These are phyloP conservation scores for Hemistola chrysoprasaria DNA, from an alignment of 2,888 invertebrate species.

Conservation along the genomic window DNA sequence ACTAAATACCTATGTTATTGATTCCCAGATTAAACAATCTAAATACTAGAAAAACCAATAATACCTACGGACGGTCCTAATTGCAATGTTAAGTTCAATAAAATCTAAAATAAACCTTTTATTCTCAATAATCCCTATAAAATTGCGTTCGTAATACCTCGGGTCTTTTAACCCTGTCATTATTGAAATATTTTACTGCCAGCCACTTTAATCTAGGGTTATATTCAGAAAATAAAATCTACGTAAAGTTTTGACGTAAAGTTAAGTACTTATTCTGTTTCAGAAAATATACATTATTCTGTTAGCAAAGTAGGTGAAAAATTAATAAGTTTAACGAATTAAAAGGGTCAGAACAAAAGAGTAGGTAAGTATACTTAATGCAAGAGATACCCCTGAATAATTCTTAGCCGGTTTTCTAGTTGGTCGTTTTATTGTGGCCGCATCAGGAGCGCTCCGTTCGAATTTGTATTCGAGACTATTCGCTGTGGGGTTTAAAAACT, in stretches of 20 bases:
- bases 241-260: no score
- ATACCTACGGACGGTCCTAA: slow-evolving; percentile 3
- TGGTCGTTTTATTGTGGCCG: slow-evolving; percentile 47
- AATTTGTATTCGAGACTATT: slow-evolving; percentile 67
- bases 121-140: slow-evolving; percentile 15
- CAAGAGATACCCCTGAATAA: slow-evolving; percentile 40
- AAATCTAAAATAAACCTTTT: slow-evolving; percentile 14
- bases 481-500: slow-evolving; percentile 62
- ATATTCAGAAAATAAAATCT: no score
- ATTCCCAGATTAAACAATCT: no score
- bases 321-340: slow-evolving; percentile 13
- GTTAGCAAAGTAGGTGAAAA: slow-evolving; percentile 6
- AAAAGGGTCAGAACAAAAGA: slow-evolving; percentile 23
- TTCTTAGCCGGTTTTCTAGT: slow-evolving; percentile 44
- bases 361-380: slow-evolving; percentile 39
- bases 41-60: slow-evolving; percentile 14
- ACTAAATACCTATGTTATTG: no score
- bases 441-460: slow-evolving; percentile 49
- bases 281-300: slow-evolving; percentile 4
- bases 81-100: slow-evolving; percentile 9
- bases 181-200: slow-evolving; percentile 12
- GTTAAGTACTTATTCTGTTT: no score
- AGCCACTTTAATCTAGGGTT: slow-evolving; percentile 2
- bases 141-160: slow-evolving; percentile 9
- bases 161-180: slow-evolving; percentile 10